Evolutionary conservation across 2,797 vertebrate genomes (phyloP).

Genomic region (Lepilemur ruficaudatus): DNA sequence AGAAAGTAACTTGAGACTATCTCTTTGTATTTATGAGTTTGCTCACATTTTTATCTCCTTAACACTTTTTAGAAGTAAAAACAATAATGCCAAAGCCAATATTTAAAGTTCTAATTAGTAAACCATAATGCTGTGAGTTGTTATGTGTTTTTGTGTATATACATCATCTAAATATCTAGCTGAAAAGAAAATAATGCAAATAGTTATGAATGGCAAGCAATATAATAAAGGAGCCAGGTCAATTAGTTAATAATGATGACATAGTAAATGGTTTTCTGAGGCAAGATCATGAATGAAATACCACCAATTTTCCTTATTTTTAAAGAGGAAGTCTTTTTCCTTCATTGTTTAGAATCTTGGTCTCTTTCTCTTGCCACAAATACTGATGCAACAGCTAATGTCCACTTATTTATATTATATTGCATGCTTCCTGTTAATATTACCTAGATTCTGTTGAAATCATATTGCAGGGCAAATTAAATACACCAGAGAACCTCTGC

Average conservation of each 20-base stretch:
- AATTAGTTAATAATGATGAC: background rate
- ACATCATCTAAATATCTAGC: background rate
- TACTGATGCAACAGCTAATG: background rate
- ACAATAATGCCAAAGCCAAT: background rate
- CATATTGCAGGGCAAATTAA: background rate
- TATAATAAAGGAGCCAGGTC: background rate
- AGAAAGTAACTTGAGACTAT: background rate
- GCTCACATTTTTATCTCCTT: background rate
- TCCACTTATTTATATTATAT: background rate
- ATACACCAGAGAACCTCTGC: background rate
- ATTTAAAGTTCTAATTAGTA: background rate
- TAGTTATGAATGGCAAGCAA: background rate
- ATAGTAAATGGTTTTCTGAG: background rate
- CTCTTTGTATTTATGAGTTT: background rate
- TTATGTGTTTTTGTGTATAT: background rate
- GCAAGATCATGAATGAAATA: background rate
- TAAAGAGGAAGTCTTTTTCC: background rate
- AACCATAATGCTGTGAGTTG: background rate
- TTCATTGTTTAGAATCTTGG: background rate
- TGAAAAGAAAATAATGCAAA: background rate
- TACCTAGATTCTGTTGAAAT: background rate
- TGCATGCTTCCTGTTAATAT: background rate
- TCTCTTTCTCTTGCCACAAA: background rate
- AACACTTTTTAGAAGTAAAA: background rate
- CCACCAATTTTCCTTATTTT: background rate